Conservation (phyloP, 2,113 vertebrate genomes). For the Vulpes ferrilata region DNA sequence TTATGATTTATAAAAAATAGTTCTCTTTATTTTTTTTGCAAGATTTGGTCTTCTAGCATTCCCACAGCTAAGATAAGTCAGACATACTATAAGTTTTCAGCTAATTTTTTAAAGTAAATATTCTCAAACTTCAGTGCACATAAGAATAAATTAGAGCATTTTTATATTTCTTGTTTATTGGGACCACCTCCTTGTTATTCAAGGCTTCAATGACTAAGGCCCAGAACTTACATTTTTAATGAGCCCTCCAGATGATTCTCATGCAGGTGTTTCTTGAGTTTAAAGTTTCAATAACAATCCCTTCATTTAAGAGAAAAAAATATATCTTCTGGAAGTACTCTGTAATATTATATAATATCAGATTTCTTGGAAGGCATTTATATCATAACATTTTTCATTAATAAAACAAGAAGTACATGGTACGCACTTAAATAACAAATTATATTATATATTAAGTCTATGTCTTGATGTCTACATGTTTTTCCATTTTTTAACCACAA, state of each 20-base stretch:
- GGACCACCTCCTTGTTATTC: neutral
- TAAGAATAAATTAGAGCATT: neutral
- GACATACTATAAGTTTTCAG: neutral
- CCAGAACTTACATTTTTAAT: conserved; percentile 5
- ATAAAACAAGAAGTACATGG: neutral
- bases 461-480: neutral
- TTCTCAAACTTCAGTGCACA: neutral
- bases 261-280: neutral
- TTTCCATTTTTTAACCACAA: conserved; percentile 29
- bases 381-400: conserved; percentile 3
- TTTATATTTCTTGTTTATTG: neutral
- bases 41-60: neutral
- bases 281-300: conserved; percentile 12
- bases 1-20: neutral
- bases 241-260: neutral
- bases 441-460: neutral
- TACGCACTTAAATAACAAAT: neutral
- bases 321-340: neutral
- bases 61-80: neutral
- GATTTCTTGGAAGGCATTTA: neutral
- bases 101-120: neutral
- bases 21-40: neutral
- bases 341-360: neutral
- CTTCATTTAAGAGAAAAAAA: conserved; percentile 6
- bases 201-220: neutral